Conservation (phyloP, 1,140 invertebrate genomes). For the Cyrtorhinus lividipennis region DNA sequence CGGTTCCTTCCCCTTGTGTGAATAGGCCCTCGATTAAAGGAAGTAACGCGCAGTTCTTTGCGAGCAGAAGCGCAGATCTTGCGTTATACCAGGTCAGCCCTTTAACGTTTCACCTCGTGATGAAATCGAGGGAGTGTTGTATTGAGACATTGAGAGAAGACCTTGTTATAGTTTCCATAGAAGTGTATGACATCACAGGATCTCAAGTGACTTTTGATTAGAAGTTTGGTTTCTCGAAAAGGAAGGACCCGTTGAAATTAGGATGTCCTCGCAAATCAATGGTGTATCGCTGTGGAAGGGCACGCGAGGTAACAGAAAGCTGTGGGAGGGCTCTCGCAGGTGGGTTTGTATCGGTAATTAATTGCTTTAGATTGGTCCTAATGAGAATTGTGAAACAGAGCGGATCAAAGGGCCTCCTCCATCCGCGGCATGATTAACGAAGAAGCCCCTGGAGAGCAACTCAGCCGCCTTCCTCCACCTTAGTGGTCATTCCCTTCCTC, state of each 20-base stretch:
- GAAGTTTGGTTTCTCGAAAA: too few species aligned
- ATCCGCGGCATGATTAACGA: neutral
- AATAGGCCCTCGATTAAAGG: neutral
- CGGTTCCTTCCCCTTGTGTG: neutral
- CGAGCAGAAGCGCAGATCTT: neutral
- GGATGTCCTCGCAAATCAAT: too few species aligned
- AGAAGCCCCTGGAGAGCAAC: conserved; percentile 5
- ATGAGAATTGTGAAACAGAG: conserved; percentile 12
- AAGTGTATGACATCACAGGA: too few species aligned
- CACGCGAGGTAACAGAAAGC: too few species aligned
- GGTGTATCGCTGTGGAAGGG: too few species aligned
- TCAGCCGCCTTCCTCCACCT: neutral
- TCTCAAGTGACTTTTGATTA: too few species aligned
- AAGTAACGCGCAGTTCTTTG: neutral
- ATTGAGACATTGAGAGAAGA: too few species aligned
- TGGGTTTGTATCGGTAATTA: conserved; percentile 14
- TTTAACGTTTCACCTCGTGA: neutral
- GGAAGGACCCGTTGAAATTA: too few species aligned
- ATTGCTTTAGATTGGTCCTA: conserved; percentile 15
- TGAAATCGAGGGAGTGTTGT: neutral
- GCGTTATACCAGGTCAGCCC: neutral
- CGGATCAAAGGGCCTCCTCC: conserved; percentile 8
- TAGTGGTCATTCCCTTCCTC: neutral
- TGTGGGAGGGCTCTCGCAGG: neutral
- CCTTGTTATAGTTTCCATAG: too few species aligned